Conservation (phyloP, 2,888 invertebrate genomes). For the Xestoiulus laeticollis region DNA sequence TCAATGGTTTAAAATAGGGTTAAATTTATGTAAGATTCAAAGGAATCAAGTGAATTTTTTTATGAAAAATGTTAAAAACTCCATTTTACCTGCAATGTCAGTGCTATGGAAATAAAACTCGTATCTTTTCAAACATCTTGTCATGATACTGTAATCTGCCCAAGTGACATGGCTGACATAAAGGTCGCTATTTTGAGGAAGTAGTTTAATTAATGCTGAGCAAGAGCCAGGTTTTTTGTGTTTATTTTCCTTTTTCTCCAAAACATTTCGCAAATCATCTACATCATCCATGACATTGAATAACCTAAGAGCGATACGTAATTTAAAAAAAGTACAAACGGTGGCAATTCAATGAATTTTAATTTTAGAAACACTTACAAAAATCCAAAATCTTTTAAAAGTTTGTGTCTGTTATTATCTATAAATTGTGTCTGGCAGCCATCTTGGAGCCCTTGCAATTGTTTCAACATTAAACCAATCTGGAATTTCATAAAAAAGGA, state of each 20-base stretch:
- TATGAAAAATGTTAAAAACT: too few relatives aligned
- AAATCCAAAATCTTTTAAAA: constrained; percentile 55
- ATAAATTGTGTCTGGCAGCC: constrained; percentile 73
- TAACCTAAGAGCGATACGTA: constrained; percentile 66
- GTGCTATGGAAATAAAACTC: constrained; percentile 78
- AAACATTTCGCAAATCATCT: constrained; percentile 71
- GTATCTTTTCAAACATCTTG: constrained; percentile 84
- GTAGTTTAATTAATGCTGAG: constrained; percentile 74
- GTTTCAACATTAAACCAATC: constrained; percentile 42
- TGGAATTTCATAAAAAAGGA: neutral
- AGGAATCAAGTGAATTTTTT: too few relatives aligned
- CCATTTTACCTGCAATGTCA: constrained; percentile 61
- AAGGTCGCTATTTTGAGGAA: constrained; percentile 70
- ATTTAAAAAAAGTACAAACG: neutral
- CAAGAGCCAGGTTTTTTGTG: constrained; percentile 69
- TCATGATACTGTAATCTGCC: constrained; percentile 78
- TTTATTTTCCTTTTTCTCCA: constrained; percentile 59
- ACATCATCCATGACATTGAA: constrained; percentile 81
- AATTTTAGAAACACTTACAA: constrained; percentile 54
- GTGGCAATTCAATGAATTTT: neutral
- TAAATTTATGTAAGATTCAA: too few relatives aligned
- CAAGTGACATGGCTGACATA: constrained; percentile 84
- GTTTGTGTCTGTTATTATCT: constrained; percentile 32
- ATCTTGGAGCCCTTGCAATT: constrained; percentile 66
- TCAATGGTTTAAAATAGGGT: too few relatives aligned